Percentiles rank a stretch among this genome's conserved stretches.
These are phyloP conservation scores for Elgaria multicarinata DNA, from an alignment of 2,113 vertebrate genomes.

Conservation along the genomic window DNA sequence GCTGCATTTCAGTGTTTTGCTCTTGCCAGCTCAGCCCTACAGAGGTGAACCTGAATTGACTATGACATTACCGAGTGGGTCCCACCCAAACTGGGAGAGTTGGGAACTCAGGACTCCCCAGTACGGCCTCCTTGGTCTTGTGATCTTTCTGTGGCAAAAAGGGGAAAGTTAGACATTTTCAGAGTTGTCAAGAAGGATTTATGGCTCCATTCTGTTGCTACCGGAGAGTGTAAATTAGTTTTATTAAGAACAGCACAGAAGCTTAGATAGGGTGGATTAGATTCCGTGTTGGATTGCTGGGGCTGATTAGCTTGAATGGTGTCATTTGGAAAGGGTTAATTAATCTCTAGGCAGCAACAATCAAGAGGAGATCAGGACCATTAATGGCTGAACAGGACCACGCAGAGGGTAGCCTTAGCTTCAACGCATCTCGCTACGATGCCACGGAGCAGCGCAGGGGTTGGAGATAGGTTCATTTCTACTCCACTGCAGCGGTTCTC, in stretches of 20 bases:
- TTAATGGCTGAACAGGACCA: not conserved
- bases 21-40: not conserved
- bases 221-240: not conserved
- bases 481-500: not conserved
- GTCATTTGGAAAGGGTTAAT: conserved; percentile 25
- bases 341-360: not conserved
- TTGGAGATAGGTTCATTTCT: not conserved
- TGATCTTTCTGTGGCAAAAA: not conserved
- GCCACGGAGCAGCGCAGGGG: not conserved
- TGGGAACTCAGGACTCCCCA: not conserved
- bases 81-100: not conserved
- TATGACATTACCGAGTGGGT: too few relatives aligned
- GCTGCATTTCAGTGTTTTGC: not conserved
- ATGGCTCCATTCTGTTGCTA: not conserved
- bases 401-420: not conserved
- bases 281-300: not conserved
- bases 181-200: conserved; percentile 10
- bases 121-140: not conserved
- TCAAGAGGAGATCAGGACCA: not conserved
- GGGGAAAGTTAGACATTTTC: not conserved
- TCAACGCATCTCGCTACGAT: not conserved
- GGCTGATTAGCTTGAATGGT: conserved; percentile 28
- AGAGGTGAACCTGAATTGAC: not conserved
- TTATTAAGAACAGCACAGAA: not conserved
- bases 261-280: conserved; percentile 21